Conservation (phyloP, 2,888 invertebrate genomes). For the Cosmorhoe ocellata region DNA sequence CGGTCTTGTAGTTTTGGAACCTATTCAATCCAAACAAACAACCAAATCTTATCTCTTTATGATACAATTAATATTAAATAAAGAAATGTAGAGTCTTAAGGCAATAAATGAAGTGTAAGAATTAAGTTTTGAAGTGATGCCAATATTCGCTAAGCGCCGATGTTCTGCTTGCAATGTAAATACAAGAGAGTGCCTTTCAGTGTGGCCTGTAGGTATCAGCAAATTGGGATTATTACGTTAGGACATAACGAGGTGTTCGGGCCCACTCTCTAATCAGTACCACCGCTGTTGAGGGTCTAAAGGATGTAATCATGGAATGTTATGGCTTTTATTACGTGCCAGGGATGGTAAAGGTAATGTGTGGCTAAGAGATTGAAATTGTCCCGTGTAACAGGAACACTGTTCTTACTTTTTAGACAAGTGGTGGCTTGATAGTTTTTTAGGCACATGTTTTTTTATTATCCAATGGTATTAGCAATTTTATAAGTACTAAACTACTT, state of each 20-base stretch:
- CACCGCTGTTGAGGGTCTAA: conserved; percentile 21
- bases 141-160: neutral
- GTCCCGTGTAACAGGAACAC: conserved; percentile 2
- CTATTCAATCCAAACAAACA: too few relatives aligned
- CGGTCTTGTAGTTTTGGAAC: too few relatives aligned
- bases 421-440: neutral
- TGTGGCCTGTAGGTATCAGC: conserved; percentile 35
- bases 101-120: too few relatives aligned
- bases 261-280: conserved; percentile 35
- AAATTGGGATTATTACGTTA: conserved; percentile 39
- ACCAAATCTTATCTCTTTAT: too few relatives aligned
- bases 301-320: conserved; percentile 28
- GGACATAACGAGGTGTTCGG: conserved; percentile 38
- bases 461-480: too few relatives aligned
- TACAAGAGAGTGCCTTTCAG: conserved; percentile 8
- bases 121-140: too few relatives aligned
- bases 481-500: too few relatives aligned
- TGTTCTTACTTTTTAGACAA: neutral
- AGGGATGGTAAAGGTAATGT: conserved; percentile 21
- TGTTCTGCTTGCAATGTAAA: neutral
- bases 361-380: conserved; percentile 23
- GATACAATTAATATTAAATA: too few relatives aligned
- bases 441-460: too few relatives aligned
- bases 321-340: conserved; percentile 33
- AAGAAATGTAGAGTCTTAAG: too few relatives aligned